Evolutionary conservation across 2,113 vertebrate genomes (phyloP), one percentile per base, ranked within the genome.

Genomic region (Nothobranchius kuhntae): DNA sequence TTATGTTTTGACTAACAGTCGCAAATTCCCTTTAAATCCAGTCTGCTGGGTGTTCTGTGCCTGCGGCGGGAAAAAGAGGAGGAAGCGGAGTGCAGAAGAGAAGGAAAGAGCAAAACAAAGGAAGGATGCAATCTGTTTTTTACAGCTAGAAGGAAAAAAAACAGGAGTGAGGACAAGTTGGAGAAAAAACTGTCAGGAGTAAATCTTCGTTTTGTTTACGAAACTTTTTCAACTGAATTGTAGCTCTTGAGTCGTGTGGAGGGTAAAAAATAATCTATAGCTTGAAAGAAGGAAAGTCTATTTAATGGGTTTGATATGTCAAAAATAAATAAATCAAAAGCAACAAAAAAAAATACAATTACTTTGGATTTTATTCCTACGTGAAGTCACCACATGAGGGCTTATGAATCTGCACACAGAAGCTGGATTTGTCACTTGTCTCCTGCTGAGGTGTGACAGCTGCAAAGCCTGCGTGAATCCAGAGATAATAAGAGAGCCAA

Each of bases 1-100:
- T 91, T 89, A 90, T 87, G 80, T 84, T 92, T 89, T 88, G 84
- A 93, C 83, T 92, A 94, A 94, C 93, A 94, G 93, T 94, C 93
- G 93, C 93, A 94, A 94, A 94, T 94, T 94, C 93, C 93, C 93
- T 94, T 94, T 94, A 94, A 94, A 94, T 93, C 93, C 93, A 94
- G 93, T 93, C 92, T 94, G 93, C 92, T 94, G 93, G 87, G 91
- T 85, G 88, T 89, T 91, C 87, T 86, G 76, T 81, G 86, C 80
- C 77, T 42, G 77, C 3, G 21, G 73, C 59, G 12, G 45, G 61
- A 57, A 66, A 81, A 58, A 35, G 61, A 61, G 14, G 77, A 67
- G 54, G 57, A 68, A 58, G 58, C 51, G 47, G 53, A 46, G 47
- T 57, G n/a, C 54, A 17, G 46, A 53, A 50, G 57, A 70, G 17